These are phyloP conservation scores for Bostrychus sinensis DNA, from an alignment of 2,113 vertebrate species.

Conservation along the genomic window DNA sequence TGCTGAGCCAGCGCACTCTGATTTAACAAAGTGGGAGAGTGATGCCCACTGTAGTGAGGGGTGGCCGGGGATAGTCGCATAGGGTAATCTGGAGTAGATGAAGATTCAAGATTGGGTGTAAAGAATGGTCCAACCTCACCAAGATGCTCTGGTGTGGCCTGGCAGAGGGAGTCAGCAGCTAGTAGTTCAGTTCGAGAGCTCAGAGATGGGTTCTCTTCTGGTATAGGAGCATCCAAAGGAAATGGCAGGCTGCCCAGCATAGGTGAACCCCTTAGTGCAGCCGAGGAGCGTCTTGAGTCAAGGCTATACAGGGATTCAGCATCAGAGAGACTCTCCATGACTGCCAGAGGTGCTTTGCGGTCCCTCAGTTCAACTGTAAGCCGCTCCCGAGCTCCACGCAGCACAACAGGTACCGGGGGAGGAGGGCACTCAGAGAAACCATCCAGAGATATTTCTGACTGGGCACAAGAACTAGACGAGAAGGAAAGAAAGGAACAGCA, in stretches of 20 bases:
- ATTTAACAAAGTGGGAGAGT: slow-evolving; percentile 69
- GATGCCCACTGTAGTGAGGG: slow-evolving; percentile 70
- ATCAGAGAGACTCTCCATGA: slow-evolving; percentile 98
- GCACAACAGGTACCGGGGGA: slow-evolving; percentile 91
- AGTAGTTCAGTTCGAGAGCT: slow-evolving; percentile 96
- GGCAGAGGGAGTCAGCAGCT: slow-evolving; percentile 90
- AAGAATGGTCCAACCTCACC: slow-evolving; percentile 79
- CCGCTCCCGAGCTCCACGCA: slow-evolving; percentile 91
- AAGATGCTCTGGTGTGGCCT: slow-evolving; percentile 81
- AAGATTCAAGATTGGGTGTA: slow-evolving; percentile 63
- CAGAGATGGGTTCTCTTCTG: slow-evolving; percentile 96
- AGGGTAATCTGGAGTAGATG: slow-evolving; percentile 61
- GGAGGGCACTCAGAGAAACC: slow-evolving; percentile 94
- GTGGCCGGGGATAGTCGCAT: slow-evolving; percentile 68
- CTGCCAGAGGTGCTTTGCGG: slow-evolving; percentile 91
- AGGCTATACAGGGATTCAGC: slow-evolving; percentile 96
- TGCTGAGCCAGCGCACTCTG: slow-evolving; percentile 69
- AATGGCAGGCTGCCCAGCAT: slow-evolving; percentile 93
- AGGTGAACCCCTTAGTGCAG: slow-evolving; percentile 92
- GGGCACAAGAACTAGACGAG: slow-evolving; percentile 89
- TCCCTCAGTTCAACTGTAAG: slow-evolving; percentile 91
- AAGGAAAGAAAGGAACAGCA: slow-evolving; percentile 51
- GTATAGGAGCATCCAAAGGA: slow-evolving; percentile 92
- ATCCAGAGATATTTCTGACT: slow-evolving; percentile 95
- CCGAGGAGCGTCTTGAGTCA: slow-evolving; percentile 94